Evolutionary conservation across 2,888 invertebrate genomes (phyloP).

Genomic region (Alitta virens): DNA sequence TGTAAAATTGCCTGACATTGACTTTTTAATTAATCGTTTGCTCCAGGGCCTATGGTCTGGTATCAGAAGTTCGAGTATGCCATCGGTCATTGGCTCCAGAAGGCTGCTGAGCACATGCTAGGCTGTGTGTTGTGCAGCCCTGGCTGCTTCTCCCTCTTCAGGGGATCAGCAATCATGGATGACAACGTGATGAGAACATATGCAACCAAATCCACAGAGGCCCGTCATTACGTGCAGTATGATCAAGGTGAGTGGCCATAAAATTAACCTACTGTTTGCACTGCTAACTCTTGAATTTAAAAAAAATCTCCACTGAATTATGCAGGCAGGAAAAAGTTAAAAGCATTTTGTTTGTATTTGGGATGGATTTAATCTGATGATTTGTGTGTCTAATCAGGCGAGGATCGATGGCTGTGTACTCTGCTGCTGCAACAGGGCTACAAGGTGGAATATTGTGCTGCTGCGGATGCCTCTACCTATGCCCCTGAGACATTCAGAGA

Average conservation of each 20-base stretch:
- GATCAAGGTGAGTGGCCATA: constrained; percentile 59
- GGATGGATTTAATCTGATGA: too few relatives aligned
- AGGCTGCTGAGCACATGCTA: constrained; percentile 99
- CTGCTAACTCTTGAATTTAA: too few relatives aligned
- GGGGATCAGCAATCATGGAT: constrained; percentile 85
- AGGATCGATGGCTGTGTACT: constrained; percentile 33
- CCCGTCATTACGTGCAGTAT: constrained; percentile 84
- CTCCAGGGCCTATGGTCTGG: constrained; percentile 92
- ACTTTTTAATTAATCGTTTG: neutral
- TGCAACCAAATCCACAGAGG: constrained; percentile 71
- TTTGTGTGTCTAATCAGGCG: constrained; percentile 29
- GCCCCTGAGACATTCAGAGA: constrained; percentile 72
- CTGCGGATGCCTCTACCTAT: constrained; percentile 96
- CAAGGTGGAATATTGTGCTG: constrained; percentile 88
- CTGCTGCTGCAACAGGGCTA: constrained; percentile 33
- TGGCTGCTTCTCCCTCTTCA: constrained; percentile 87
- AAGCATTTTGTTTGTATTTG: too few relatives aligned
- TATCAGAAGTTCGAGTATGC: constrained; percentile 99
- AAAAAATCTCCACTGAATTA: too few relatives aligned
- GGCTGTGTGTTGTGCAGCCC: constrained; percentile 94
- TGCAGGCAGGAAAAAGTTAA: too few relatives aligned
- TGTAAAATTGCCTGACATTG: too few relatives aligned
- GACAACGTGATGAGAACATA: constrained; percentile 87
- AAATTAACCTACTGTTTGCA: neutral
- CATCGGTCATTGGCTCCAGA: constrained; percentile 99